These are phyloP conservation scores for Tadarida brasiliensis DNA, from an alignment of 2,797 vertebrate genomes.

Conservation along the genomic window DNA sequence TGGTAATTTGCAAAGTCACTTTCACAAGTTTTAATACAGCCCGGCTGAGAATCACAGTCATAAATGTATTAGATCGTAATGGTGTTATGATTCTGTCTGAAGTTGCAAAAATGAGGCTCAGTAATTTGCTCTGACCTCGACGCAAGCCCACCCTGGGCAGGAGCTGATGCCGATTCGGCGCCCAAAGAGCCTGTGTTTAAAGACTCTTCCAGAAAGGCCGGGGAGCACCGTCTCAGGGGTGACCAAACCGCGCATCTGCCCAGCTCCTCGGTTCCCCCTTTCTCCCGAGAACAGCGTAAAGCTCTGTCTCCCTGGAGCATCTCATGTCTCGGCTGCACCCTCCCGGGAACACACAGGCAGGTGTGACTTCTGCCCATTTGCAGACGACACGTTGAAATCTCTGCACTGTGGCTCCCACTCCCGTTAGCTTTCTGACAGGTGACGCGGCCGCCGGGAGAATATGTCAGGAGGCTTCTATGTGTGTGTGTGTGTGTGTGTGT, in stretches of 20 bases:
- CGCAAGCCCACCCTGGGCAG: neutral
- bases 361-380: rapidly evolving
- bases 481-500: no score
- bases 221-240: neutral
- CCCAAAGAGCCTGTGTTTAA: rapidly evolving
- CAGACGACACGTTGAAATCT: neutral
- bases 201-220: neutral
- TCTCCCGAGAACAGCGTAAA: no score
- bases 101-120: conserved; percentile 64
- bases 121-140: conserved; percentile 79
- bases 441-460: rapidly evolving
- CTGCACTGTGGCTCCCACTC: rapidly evolving
- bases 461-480: neutral
- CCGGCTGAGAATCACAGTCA: conserved; percentile 79
- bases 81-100: conserved; percentile 78
- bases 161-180: neutral
- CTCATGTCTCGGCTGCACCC: rapidly evolving
- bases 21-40: conserved; percentile 83
- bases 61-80: conserved; percentile 82
- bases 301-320: neutral
- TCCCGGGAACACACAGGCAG: rapidly evolving
- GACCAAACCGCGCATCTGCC: rapidly evolving
- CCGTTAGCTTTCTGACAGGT: neutral
- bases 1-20: conserved; percentile 86
- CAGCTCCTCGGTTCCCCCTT: rapidly evolving